Percentiles rank a stretch among this genome's conserved stretches.
Conservation (phyloP, 2,113 vertebrate genomes). For the Labrus mixtus region DNA sequence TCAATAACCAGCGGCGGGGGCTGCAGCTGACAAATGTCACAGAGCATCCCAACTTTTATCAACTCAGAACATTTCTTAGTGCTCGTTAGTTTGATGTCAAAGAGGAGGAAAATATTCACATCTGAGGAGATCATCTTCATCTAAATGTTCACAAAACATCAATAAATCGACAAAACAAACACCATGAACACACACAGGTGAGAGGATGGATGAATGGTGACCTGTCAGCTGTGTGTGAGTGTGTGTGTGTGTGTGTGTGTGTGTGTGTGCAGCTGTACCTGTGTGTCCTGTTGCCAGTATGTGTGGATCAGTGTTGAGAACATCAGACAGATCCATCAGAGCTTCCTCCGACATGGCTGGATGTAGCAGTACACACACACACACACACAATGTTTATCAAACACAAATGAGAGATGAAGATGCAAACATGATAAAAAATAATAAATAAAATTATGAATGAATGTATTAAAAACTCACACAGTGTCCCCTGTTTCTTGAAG, state of each 20-base stretch:
- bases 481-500: conserved; percentile 82
- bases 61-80: no score
- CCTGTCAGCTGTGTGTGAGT: neutral
- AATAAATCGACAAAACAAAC: no score
- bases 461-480: conserved; percentile 82
- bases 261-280: conserved; percentile 52
- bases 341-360: conserved; percentile 89
- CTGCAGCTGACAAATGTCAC: no score
- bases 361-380: conserved; percentile 42
- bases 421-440: neutral
- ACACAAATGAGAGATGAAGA: conserved; percentile 37
- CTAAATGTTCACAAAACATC: no score
- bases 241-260: neutral
- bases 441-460: neutral
- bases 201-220: no score
- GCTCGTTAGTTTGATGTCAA: no score
- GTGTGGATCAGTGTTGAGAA: conserved; percentile 94
- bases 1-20: no score
- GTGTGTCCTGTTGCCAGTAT: conserved; percentile 85
- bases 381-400: conserved; percentile 38
- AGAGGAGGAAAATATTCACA: no score
- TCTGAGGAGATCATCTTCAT: no score
- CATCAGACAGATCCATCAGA: conserved; percentile 91
- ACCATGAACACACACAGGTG: neutral
- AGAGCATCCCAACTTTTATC: no score